Base-by-base conservation (phyloP, 2,888 invertebrate species). In the Scaptodrosophila latifasciaeformis region DNA sequence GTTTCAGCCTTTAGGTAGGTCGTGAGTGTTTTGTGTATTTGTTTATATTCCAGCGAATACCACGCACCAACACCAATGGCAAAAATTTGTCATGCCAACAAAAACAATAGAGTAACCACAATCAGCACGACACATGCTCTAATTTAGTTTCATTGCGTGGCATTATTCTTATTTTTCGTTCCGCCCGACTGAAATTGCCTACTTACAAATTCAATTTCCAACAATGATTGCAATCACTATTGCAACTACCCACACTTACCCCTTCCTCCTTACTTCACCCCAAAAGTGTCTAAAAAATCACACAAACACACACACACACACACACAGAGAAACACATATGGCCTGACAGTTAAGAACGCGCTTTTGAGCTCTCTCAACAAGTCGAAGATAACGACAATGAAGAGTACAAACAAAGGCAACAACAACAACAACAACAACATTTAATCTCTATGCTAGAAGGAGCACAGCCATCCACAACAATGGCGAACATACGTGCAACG, bases 201-300 rank as follows among this genome's bases (percentile, higher is more conserved):
- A 66, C 72, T 72, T 72, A 72, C 60, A 72, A 70, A 70, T 70
- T 70, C 70, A 72, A 70, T 70, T 70, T 70, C 69, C 63, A n/a
- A 71, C 60, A 70, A 71, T 66, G 72, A 70, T 66, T 69, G 70
- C 70, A 70, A 70, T 69, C 66, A 63, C 63, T 52, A 61, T 49
- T 59, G 15, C 27, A 21, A 35, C 46, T 9, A n/a, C n/a, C n/a
- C n/a, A n/a, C n/a, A n/a, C n/a, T n/a, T n/a, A n/a, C n/a, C n/a
- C n/a, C n/a, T n/a, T n/a, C n/a, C n/a, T n/a, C n/a, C n/a, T n/a
- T n/a, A n/a, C n/a, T n/a, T n/a, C n/a, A n/a, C n/a, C n/a, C n/a
- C 31, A 15, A 29, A 19, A 13, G 31, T 18, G 35, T 3, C 27
- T n/a, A n/a, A n/a, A n/a, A n/a, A n/a, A n/a, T n/a, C n/a, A n/a